Percentiles rank a stretch among this genome's conserved stretches.
Evolutionary conservation across 2,797 vertebrate species (phyloP).

Genomic region (Malacoraja senta): DNA sequence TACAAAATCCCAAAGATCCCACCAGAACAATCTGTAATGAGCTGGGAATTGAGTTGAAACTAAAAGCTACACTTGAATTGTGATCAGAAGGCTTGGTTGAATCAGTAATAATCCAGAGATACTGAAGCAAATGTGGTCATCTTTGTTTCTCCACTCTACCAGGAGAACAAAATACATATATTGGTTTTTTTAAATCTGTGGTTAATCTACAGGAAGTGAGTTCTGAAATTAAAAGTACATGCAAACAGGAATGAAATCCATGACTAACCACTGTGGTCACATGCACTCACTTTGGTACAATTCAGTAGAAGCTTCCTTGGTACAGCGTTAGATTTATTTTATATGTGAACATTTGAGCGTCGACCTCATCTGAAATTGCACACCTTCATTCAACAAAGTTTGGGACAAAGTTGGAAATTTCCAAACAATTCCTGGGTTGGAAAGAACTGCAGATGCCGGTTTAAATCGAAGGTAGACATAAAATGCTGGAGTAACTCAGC

Average conservation of each 20-base stretch:
- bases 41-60: not conserved
- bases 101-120: not conserved
- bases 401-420: too few relatives aligned
- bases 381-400: too few relatives aligned
- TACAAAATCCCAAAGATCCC: not conserved
- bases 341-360: too few relatives aligned
- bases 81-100: not conserved
- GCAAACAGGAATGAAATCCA: not conserved
- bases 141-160: not conserved
- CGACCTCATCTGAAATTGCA: too few relatives aligned
- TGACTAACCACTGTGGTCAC: not conserved
- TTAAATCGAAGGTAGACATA: too few relatives aligned
- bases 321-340: not conserved
- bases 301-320: not conserved
- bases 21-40: not conserved
- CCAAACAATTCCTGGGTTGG: too few relatives aligned
- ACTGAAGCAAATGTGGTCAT: not conserved
- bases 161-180: not conserved
- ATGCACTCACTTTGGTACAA: not conserved
- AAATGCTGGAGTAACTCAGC: too few relatives aligned
- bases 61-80: not conserved
- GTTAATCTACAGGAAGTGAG: too few relatives aligned
- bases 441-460: too few relatives aligned
- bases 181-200: not conserved
- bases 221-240: too few relatives aligned